These are phyloP conservation scores for Drosophila subobscura DNA, from an alignment of 1,140 invertebrate species.

Conservation along the genomic window DNA sequence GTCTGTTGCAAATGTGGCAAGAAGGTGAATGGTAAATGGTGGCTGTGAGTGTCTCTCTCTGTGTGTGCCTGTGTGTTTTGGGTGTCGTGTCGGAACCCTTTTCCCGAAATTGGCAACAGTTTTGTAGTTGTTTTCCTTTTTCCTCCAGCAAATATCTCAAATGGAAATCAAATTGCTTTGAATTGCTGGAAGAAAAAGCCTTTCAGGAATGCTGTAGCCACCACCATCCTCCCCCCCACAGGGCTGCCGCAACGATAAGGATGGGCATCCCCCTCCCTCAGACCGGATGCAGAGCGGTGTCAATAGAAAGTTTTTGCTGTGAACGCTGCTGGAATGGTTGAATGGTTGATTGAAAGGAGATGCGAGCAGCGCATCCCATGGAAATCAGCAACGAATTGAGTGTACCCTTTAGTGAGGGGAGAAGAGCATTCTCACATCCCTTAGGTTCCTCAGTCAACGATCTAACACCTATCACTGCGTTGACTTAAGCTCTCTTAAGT, in stretches of 20 bases:
- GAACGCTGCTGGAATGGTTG: constrained; percentile 3
- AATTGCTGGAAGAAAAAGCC: constrained; percentile 49
- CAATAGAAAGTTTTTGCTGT: not conserved
- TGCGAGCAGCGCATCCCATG: not conserved
- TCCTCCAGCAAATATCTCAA: constrained; percentile 56
- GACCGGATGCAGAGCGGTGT: constrained; percentile 15
- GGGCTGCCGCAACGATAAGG: not conserved
- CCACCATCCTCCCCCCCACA: constrained; percentile 13
- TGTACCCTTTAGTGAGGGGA: no score
- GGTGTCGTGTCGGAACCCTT: constrained; percentile 24
- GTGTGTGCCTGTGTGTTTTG: not conserved
- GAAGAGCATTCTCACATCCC: no score
- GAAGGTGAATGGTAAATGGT: not conserved
- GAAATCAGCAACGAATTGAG: not conserved
- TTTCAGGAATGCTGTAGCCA: constrained; percentile 25
- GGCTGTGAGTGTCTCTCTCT: not conserved
- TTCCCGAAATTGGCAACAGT: constrained; percentile 61
- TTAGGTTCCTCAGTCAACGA: no score
- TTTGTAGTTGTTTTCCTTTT: constrained; percentile 45
- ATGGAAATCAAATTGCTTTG: constrained; percentile 74
- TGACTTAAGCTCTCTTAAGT: no score
- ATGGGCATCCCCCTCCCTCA: not conserved
- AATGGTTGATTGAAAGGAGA: no score
- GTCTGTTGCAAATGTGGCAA: constrained; percentile 6
- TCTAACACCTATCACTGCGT: no score